Conservation (phyloP, 1,140 invertebrate genomes). For the Zaprionus taronus region DNA sequence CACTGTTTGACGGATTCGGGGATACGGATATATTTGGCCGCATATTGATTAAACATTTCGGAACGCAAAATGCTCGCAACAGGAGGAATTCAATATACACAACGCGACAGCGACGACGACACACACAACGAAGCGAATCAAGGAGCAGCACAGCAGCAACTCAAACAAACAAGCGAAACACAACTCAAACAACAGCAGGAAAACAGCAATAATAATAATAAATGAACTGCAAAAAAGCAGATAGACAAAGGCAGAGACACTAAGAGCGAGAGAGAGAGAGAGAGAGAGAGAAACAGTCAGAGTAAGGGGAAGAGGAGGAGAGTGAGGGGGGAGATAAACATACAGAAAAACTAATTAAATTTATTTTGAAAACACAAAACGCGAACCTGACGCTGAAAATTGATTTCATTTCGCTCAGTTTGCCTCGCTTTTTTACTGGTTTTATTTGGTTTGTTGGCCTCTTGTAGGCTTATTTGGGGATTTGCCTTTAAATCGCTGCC, state of each 20-base stretch:
- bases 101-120: background rate
- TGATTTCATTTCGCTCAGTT: constrained; percentile 49
- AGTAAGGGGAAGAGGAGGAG: background rate
- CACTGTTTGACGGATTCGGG: constrained; percentile 24
- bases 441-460: constrained; percentile 52
- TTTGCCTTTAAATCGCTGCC: constrained; percentile 74
- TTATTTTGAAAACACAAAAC: constrained; percentile 65
- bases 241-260: constrained; percentile 3
- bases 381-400: constrained; percentile 49
- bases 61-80: constrained; percentile 61
- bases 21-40: constrained; percentile 57
- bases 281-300: background rate
- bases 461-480: constrained; percentile 71
- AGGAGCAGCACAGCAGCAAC: constrained; percentile 20
- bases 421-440: constrained; percentile 28
- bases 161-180: constrained; percentile 15
- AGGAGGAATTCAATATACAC: constrained; percentile 25
- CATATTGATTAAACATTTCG: constrained; percentile 81
- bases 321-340: background rate
- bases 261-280: background rate
- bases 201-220: constrained; percentile 37
- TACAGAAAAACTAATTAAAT: constrained; percentile 62
- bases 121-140: constrained; percentile 18
- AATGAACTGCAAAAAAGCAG: constrained; percentile 34
- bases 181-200: constrained; percentile 23